These are phyloP conservation scores for Ceryle rudis DNA, from an alignment of 2,797 vertebrate species.

Conservation along the genomic window DNA sequence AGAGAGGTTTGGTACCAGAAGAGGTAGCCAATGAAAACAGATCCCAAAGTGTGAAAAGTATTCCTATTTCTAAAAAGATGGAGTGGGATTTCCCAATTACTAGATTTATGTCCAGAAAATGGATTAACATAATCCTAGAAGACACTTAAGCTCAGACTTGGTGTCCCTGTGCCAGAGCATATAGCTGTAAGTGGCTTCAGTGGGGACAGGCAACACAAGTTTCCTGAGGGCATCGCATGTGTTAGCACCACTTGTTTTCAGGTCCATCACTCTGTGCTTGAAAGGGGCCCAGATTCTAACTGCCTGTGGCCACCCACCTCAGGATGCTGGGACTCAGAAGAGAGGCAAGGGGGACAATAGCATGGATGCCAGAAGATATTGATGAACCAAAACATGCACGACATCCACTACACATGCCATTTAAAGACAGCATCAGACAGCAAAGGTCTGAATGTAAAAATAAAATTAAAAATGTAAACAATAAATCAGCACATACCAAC, in stretches of 20 bases:
- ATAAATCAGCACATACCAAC: neutral
- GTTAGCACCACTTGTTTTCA: neutral
- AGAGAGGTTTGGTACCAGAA: neutral
- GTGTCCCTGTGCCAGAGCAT: neutral
- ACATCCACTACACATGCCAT: rapidly evolving
- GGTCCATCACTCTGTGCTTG: neutral
- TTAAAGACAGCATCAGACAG: neutral
- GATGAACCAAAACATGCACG: rapidly evolving
- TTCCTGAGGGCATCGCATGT: neutral
- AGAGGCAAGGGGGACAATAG: neutral
- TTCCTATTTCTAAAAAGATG: slow-evolving; percentile 8
- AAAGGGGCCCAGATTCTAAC: neutral
- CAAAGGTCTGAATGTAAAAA: neutral
- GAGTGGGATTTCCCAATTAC: slow-evolving; percentile 31
- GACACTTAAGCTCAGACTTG: neutral
- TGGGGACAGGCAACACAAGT: neutral
- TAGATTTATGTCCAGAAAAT: slow-evolving; percentile 50
- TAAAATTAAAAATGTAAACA: neutral
- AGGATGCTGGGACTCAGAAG: rapidly evolving
- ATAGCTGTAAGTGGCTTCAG: neutral
- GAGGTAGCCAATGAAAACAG: neutral
- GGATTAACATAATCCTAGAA: slow-evolving; percentile 31
- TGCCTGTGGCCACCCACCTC: rapidly evolving
- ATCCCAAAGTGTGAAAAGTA: slow-evolving; percentile 32
- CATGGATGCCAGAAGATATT: neutral